Conservation (phyloP, 2,797 vertebrate genomes). For the Malurus leucopterus region DNA sequence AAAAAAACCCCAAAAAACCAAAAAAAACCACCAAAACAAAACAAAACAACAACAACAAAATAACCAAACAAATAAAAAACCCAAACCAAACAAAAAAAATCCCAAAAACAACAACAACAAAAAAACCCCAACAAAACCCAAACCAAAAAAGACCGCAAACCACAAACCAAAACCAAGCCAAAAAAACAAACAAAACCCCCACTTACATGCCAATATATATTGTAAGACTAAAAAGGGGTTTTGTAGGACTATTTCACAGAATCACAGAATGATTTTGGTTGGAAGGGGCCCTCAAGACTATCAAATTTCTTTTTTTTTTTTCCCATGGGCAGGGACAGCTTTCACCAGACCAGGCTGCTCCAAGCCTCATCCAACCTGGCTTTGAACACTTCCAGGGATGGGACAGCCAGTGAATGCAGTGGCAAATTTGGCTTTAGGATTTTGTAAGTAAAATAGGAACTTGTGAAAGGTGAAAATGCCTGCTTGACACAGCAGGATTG, state of each 20-base stretch:
- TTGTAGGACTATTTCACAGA: not conserved
- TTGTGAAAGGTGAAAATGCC: not conserved
- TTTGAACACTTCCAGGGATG: not conserved
- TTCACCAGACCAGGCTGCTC: not conserved
- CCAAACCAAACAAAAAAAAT: not conserved
- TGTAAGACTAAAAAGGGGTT: not conserved
- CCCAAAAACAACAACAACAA: too few relatives aligned
- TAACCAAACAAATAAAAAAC: not conserved
- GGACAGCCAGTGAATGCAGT: fast-evolving
- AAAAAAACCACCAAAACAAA: not conserved
- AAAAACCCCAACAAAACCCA: too few relatives aligned
- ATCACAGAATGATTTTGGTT: not conserved
- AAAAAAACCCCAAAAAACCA: not conserved
- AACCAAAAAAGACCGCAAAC: too few relatives aligned
- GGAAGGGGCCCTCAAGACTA: not conserved
- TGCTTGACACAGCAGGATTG: not conserved
- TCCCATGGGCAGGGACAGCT: not conserved
- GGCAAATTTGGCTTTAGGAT: not conserved
- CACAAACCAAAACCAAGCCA: too few relatives aligned
- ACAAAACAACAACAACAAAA: too few relatives aligned
- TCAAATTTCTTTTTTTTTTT: not conserved
- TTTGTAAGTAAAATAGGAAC: not conserved
- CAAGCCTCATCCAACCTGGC: fast-evolving
- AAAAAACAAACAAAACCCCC: too few relatives aligned
- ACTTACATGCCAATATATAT: too few relatives aligned